Evolutionary conservation across 2,888 invertebrate genomes (phyloP), one percentile per base, ranked within the genome.

Genomic region (Eueremaeus valkanovi): DNA sequence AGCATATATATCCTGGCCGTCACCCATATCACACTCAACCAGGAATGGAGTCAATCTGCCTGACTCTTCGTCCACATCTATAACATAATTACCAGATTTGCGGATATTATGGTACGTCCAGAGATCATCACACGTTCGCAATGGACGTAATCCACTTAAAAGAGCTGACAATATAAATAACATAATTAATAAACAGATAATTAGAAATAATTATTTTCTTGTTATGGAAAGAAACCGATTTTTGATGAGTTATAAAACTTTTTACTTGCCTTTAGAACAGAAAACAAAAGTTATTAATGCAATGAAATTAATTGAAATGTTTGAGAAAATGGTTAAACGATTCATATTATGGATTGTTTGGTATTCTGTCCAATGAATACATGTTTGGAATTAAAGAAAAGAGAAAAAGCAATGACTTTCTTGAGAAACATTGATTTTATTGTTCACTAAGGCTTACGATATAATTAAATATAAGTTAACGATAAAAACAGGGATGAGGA

Each of bases 11-110:
- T 78, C 78, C 5, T 58, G 61, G 13, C 77, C 78, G 55, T 78
- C 76, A 13, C 77, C 78, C 78, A 80, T 79, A 58, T 79, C 78
- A 55, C 80, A 80, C 31, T 78, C 77, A 29, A 80, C 80, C 61
- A 66, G 70, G 31, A 80, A 78, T 1, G 79, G 77, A 0, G 11
- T n/a, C 8, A 79, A 70, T 1, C 76, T 77, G 1, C 80, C 79
- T 0, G 3, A 3, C 9, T 78, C 75, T 16, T 76, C 79, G 51
- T 80, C 80, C 13, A 80, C 79, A 72, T 80, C 80, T 24, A 80
- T 80, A 29, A 76, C 58, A 72, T 80, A 80, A 31, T 24, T 75
- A 1, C 80, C 80, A 0, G 78, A 78, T 55, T 51, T 73, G 3
- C 77, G 49, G 27, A 77, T 55, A 29, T 78, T 74, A 49, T 79